Evolutionary conservation across 2,113 vertebrate genomes (phyloP).

Genomic region (Sclerurus mexicanus): DNA sequence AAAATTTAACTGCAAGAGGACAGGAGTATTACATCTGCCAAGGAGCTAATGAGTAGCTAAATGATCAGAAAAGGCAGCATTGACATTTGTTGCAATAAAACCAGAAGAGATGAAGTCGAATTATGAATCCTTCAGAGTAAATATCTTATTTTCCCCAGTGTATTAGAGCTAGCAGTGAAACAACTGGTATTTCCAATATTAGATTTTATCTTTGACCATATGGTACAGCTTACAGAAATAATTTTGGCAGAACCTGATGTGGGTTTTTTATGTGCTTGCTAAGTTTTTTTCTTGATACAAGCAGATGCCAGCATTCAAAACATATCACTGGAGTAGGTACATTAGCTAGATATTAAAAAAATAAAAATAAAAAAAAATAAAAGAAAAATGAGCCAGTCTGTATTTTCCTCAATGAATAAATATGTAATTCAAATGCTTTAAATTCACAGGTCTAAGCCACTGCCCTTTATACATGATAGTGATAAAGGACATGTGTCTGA

Average conservation of each 20-base stretch:
- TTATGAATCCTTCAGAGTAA: constrained; percentile 20
- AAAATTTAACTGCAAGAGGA: constrained; percentile 12
- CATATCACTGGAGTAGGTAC: background rate
- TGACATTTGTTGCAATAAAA: background rate
- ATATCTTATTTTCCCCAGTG: constrained; percentile 19
- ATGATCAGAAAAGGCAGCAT: background rate
- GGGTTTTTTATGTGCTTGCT: constrained; percentile 23
- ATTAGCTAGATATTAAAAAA: background rate
- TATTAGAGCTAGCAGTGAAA: constrained; percentile 38
- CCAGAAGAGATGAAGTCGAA: background rate
- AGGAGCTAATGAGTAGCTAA: background rate
- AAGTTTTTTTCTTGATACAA: background rate
- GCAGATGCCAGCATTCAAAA: constrained; percentile 45
- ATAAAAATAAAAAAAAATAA: background rate
- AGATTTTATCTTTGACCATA: constrained; percentile 50
- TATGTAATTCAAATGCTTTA: background rate
- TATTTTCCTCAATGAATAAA: background rate
- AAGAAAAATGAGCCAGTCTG: background rate
- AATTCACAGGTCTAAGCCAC: background rate
- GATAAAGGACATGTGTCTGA: background rate
- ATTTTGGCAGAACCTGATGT: constrained; percentile 26
- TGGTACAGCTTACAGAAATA: constrained; percentile 15
- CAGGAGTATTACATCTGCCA: background rate
- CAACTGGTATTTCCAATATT: constrained; percentile 43
- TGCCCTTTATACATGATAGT: background rate